A percentile compares a stretch with the other conserved stretches of the same genome.
These are phyloP conservation scores for Cinara cedri DNA, from an alignment of 2,888 invertebrate genomes.

Conservation along the genomic window DNA sequence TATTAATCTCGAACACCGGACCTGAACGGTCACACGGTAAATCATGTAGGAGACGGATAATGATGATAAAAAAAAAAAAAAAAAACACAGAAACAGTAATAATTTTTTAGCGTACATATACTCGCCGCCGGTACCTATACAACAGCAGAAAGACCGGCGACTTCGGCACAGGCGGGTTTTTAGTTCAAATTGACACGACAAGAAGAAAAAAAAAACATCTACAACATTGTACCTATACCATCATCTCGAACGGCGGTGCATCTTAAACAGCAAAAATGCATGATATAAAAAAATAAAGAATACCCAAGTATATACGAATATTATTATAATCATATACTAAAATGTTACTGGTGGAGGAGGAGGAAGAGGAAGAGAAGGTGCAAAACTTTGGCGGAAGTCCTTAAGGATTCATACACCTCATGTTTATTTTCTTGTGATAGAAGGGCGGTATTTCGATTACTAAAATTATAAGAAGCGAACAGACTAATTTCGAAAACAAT, in stretches of 20 bases:
- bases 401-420: too few relatives aligned
- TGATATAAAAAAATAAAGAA: too few relatives aligned
- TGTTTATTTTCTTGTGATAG: too few relatives aligned
- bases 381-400: too few relatives aligned
- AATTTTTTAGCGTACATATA: background rate
- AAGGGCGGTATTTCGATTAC: too few relatives aligned
- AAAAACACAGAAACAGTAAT: conserved; percentile 5
- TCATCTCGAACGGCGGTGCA: too few relatives aligned
- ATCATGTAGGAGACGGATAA: conserved; percentile 29
- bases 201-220: background rate
- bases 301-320: background rate
- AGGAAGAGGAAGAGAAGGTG: too few relatives aligned
- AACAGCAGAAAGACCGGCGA: background rate
- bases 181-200: background rate
- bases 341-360: background rate
- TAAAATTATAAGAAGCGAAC: too few relatives aligned
- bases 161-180: background rate
- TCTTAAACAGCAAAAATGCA: too few relatives aligned
- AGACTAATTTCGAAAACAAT: too few relatives aligned
- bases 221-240: background rate
- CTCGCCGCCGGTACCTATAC: too few relatives aligned
- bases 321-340: background rate
- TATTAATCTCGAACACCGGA: conserved; percentile 34
- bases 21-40: conserved; percentile 27
- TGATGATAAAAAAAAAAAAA: conserved; percentile 3